These are phyloP conservation scores for Podarcis cretensis DNA, from an alignment of 2,113 vertebrate species.

Conservation along the genomic window DNA sequence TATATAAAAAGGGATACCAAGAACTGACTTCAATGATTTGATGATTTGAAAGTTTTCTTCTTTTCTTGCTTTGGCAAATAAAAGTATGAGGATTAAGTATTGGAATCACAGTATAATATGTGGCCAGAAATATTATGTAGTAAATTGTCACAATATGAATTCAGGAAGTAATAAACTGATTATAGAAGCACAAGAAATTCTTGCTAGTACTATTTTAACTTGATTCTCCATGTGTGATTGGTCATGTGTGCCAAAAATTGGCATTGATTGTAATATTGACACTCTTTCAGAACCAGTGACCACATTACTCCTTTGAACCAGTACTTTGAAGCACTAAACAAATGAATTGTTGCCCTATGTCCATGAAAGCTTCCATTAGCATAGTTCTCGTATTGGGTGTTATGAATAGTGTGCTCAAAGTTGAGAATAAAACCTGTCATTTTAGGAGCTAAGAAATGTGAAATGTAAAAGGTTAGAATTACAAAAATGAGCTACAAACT, in stretches of 20 bases:
- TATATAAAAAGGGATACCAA: background rate
- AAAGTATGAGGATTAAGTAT: background rate
- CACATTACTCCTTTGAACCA: too few species aligned
- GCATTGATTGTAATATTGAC: background rate
- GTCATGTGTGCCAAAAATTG: background rate
- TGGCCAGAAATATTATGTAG: background rate
- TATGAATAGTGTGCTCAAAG: background rate
- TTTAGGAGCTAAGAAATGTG: conserved; percentile 2
- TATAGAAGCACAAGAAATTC: background rate
- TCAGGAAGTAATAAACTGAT: background rate
- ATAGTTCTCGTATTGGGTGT: background rate
- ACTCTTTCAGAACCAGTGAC: background rate
- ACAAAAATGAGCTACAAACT: background rate
- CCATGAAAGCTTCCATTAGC: background rate
- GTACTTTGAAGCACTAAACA: background rate
- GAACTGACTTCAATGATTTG: background rate
- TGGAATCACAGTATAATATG: background rate
- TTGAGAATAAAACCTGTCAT: background rate
- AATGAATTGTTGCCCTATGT: background rate
- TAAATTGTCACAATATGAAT: background rate
- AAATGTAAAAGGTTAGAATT: background rate
- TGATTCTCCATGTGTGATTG: background rate
- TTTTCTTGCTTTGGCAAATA: background rate
- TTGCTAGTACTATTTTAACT: background rate
- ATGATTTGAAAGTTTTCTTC: too few species aligned